Conservation (phyloP, 2,888 invertebrate species). For the Sarcophaga caerulescens region DNA sequence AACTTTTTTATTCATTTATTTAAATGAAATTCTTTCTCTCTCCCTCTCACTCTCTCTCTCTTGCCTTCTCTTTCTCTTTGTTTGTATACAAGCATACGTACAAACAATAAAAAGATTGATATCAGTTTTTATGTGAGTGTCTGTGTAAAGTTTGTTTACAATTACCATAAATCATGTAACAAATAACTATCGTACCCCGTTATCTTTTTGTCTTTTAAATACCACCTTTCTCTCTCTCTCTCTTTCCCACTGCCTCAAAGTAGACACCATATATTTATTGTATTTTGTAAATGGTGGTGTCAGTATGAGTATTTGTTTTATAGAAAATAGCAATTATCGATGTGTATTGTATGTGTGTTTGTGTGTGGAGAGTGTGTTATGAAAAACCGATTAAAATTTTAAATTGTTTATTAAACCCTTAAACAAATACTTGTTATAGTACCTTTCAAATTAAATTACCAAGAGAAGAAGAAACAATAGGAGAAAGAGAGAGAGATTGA, state of each 20-base stretch:
- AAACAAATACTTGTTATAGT: constrained; percentile 36
- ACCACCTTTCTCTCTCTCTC: not conserved
- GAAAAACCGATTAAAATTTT: constrained; percentile 47
- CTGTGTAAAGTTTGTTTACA: constrained; percentile 30
- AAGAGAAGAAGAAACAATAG: not conserved
- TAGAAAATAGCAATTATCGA: not conserved
- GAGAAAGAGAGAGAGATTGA: not conserved
- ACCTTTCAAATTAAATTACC: not conserved
- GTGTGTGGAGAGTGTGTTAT: not conserved
- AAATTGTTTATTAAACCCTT: constrained; percentile 55
- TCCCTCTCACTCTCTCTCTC: not conserved
- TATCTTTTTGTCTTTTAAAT: not conserved
- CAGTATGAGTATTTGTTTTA: not conserved
- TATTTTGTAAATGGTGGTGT: not conserved
- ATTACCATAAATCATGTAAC: constrained; percentile 52
- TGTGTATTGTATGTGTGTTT: not conserved
- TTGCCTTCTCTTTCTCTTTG: not conserved
- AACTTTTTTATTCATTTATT: constrained; percentile 36
- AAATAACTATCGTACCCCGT: constrained; percentile 15
- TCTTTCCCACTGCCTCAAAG: constrained; percentile 21
- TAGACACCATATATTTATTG: constrained; percentile 31
- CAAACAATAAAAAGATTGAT: constrained; percentile 6
- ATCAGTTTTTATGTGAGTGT: constrained; percentile 14
- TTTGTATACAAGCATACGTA: not conserved
- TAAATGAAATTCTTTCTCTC: constrained; percentile 1